Base-by-base conservation (phyloP, 2,888 invertebrate genomes). In the Apamea crenata region DNA sequence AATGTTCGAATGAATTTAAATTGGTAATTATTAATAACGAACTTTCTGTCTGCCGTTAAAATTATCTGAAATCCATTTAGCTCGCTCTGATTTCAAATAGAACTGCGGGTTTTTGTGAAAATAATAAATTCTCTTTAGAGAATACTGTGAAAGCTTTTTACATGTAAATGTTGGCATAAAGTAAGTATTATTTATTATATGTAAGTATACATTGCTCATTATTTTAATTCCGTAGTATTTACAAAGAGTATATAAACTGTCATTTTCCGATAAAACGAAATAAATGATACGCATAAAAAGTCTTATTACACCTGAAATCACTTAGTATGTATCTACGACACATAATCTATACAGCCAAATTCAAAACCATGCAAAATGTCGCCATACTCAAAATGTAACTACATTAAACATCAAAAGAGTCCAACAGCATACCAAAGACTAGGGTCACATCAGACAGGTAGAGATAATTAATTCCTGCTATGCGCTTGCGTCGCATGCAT, bases 401-500 rank as follows among this genome's bases (percentile, higher is more conserved):
- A 4, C 74, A 56, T 74, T 70, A 50, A 40, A 66, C 74, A 75
- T 80, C 71, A 87, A 87, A 85, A 87, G 81, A 77, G 66, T 47
- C 80, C 74, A 76, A 40, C 71, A 86, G 74, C 78, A 71, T 63
- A 61, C 65, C 32, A 70, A 32, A 74, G 59, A 32, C 47, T 66
- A 47, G 56, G 73, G 29, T 56, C 50, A 71, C 70, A 75, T 70
- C 72, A 71, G 44, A 70, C 78, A 69, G 56, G 81, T 76, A 78
- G 67, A 77, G 67, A 59, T 81, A 95, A 96, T 96, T 95, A 95
- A 96, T 96, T 94, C 95, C 93, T 93, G 93, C 92, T 86, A 93
- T 95, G 94, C 94, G 93, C 95, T 91, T 94, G 95, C 94, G 93
- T 70, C 79, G 89, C 89, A 94, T 93, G 94, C 93, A 96, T 96